Conservation (phyloP, 2,113 vertebrate genomes). For the Pseudorhombus dupliciocellatus region DNA sequence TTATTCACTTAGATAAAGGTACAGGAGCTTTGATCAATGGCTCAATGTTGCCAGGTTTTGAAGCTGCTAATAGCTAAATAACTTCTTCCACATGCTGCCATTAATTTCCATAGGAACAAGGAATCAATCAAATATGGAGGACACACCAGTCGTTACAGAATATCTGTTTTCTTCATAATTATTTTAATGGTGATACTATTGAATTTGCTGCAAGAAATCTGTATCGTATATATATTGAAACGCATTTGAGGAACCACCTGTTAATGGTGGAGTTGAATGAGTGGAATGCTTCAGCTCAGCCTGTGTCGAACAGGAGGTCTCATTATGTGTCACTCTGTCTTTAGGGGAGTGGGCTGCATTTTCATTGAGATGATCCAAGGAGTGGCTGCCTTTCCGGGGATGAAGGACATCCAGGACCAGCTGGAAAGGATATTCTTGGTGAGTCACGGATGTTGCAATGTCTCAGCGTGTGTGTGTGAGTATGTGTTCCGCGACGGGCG, state of each 20-base stretch:
- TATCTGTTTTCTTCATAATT: too few species aligned
- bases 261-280: too few species aligned
- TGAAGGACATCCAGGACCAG: slow-evolving; percentile 99
- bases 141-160: too few species aligned
- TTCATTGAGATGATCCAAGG: slow-evolving; percentile 99
- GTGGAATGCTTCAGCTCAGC: not conserved
- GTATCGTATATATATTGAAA: not conserved
- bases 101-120: too few species aligned
- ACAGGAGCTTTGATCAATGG: too few species aligned
- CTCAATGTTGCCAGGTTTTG: too few species aligned
- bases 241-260: not conserved
- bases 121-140: too few species aligned
- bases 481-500: not conserved
- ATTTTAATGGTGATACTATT: too few species aligned
- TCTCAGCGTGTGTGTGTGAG: not conserved
- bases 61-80: too few species aligned
- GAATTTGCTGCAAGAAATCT: too few species aligned
- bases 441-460: slow-evolving; percentile 67
- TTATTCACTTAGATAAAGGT: too few species aligned
- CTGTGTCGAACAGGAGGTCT: not conserved
- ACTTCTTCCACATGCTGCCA: too few species aligned
- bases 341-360: slow-evolving; percentile 96
- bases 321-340: slow-evolving; percentile 35
- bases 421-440: slow-evolving; percentile 99
- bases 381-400: slow-evolving; percentile 96